phyloP scores from a whole-genome alignment of 1,140 invertebrate genomes.

The Zeugodacus cucurbitae region DNA sequence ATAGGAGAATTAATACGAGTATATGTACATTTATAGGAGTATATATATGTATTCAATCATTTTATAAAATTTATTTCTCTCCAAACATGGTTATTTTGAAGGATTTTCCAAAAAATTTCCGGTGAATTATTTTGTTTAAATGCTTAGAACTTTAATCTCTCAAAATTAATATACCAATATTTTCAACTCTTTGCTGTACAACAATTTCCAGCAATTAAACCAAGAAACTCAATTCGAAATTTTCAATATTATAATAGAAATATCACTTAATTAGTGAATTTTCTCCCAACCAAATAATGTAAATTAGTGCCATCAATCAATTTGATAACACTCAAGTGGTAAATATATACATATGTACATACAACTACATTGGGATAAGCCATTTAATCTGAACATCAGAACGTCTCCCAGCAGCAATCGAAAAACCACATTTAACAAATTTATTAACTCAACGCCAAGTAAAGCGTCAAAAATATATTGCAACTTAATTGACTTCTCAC shows the following conservation, averaged over 20 bases:
- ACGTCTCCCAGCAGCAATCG: background rate
- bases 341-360: background rate
- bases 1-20: no score
- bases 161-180: no score
- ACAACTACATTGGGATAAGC: background rate
- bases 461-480: conserved; percentile 6
- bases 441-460: conserved; percentile 26
- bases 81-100: no score
- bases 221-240: background rate
- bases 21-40: no score
- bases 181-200: no score
- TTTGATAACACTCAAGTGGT: background rate
- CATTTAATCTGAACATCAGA: background rate
- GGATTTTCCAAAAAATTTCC: no score
- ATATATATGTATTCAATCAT: no score
- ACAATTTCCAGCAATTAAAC: no score
- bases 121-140: no score
- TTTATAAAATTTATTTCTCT: no score
- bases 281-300: background rate
- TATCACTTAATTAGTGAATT: background rate
- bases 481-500: conserved; percentile 22
- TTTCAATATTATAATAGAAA: background rate
- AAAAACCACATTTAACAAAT: background rate
- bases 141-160: no score
- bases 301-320: conserved; percentile 5